phyloP scores from a whole-genome alignment of 2,888 invertebrate genomes.

The Deilephila porcellus region DNA sequence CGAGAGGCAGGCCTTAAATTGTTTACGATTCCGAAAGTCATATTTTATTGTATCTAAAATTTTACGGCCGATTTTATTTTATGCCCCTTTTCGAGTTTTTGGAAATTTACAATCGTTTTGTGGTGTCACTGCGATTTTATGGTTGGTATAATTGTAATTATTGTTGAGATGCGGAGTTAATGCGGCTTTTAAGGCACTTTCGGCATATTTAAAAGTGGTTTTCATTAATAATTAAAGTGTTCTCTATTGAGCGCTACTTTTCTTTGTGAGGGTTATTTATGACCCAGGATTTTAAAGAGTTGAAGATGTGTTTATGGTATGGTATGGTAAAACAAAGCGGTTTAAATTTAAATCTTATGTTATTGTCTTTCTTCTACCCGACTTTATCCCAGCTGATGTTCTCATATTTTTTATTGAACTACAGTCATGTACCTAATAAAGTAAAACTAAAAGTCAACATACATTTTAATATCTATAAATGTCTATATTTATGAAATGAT shows the following conservation, averaged over 20 bases:
- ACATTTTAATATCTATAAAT: neutral
- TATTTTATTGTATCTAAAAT: slow-evolving; percentile 70
- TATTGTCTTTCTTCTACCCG: too few species aligned
- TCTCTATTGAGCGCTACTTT: slow-evolving; percentile 4
- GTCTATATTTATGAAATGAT: neutral
- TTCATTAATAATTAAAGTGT: slow-evolving; percentile 24
- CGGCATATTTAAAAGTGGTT: slow-evolving; percentile 31
- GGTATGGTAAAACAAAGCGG: neutral
- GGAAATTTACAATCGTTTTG: slow-evolving; percentile 56
- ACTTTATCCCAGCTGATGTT: too few species aligned
- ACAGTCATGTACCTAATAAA: too few species aligned
- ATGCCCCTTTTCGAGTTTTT: slow-evolving; percentile 51
- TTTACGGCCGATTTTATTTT: slow-evolving; percentile 72
- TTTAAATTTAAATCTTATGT: neutral
- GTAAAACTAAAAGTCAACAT: too few species aligned
- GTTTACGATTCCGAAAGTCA: slow-evolving; percentile 70
- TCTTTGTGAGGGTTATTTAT: neutral
- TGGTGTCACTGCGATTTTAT: slow-evolving; percentile 73
- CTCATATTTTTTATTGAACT: too few species aligned
- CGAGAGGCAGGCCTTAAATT: slow-evolving; percentile 54
- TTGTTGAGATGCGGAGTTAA: slow-evolving; percentile 56
- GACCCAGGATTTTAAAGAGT: neutral
- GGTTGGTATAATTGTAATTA: slow-evolving; percentile 63
- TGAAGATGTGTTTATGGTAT: neutral
- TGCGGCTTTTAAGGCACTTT: slow-evolving; percentile 54